Base-by-base conservation (phyloP, 92 coral and sea anemone species). In the Micromussa lordhowensis region DNA sequence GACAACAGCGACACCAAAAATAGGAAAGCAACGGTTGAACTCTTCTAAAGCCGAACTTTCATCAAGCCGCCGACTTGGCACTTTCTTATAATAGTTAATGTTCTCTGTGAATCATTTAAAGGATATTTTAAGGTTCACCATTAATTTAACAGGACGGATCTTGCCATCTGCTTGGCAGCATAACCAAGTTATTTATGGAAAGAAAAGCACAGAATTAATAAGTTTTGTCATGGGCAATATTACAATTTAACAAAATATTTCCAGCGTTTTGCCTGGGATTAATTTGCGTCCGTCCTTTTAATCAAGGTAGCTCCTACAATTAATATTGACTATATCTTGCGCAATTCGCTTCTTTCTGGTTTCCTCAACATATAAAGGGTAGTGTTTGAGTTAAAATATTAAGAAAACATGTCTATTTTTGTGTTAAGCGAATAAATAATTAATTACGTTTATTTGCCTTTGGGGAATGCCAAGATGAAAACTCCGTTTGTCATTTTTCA, bases 381-480 rank as follows among this genome's bases (percentile, higher is more conserved):
- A 18, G 73, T 4, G 55, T 61, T 61, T 12, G 54, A 32, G 53
- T 63, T 29, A 19, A 80, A 61, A 32, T 80, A 59, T 21, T 22
- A 22, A 36, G 73, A 13, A 80, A 61, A 80, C 74, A 35, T 80
- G 24, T 59, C 53, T 80, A 58, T 61, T 80, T 61, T 80, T 80
- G 57, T 38, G 73, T 61, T 21, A 59, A 61, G 31, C 58, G 73
- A 61, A 78, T 54, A 29, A 51, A 54, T 54, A 29, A 30, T 80
- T 61, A 22, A 63, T 35, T 15, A 21, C 16, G 14, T 63, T 24
- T 80, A 30, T 58, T 73, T 73, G 78, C 78, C 78, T 49, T 79
- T 57, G 69, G 5, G 31, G 29, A 28, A 34, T 28, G 78, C 49
- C 19, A 34, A 22, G 28, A 73, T 73, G 78, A 32, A 32, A 19